These are phyloP conservation scores for Melanotaenia trifasciata DNA, from an alignment of 2,797 vertebrate genomes.

Conservation along the genomic window DNA sequence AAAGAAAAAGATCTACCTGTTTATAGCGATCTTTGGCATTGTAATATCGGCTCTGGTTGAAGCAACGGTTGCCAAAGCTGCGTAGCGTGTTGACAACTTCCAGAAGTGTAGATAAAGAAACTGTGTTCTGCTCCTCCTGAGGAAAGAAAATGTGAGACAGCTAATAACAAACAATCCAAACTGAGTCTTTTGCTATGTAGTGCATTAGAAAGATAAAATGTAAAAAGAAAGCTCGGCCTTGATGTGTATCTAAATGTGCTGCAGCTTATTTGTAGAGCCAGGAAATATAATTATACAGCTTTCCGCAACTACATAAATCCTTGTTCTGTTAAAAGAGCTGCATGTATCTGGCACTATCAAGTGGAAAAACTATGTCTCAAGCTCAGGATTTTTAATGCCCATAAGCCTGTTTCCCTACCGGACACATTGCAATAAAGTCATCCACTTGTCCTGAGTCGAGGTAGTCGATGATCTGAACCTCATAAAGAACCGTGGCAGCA, in stretches of 20 bases:
- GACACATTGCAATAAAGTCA: constrained; percentile 80
- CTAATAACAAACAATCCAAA: neutral
- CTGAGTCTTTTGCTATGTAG: no score
- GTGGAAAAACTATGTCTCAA: neutral
- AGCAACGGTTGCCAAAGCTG: constrained; percentile 92
- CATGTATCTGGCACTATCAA: neutral
- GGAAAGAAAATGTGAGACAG: neutral
- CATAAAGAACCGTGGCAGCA: constrained; percentile 84
- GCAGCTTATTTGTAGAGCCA: neutral
- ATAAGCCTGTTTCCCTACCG: constrained; percentile 70
- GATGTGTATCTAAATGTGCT: neutral
- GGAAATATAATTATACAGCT: no score
- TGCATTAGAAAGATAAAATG: no score
- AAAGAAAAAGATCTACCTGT: constrained; percentile 76
- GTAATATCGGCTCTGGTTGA: constrained; percentile 80
- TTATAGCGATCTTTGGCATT: constrained; percentile 90
- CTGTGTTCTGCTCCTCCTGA: constrained; percentile 86
- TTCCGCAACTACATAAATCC: neutral
- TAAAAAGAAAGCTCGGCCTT: no score
- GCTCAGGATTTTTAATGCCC: neutral
- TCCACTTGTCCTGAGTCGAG: constrained; percentile 89
- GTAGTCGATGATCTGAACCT: constrained; percentile 91
- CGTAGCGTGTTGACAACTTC: constrained; percentile 86
- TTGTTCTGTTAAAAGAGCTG: neutral
- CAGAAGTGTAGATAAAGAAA: constrained; percentile 85